Conservation (phyloP, 2,797 vertebrate species). For the Enteromius unitaeniatus region DNA sequence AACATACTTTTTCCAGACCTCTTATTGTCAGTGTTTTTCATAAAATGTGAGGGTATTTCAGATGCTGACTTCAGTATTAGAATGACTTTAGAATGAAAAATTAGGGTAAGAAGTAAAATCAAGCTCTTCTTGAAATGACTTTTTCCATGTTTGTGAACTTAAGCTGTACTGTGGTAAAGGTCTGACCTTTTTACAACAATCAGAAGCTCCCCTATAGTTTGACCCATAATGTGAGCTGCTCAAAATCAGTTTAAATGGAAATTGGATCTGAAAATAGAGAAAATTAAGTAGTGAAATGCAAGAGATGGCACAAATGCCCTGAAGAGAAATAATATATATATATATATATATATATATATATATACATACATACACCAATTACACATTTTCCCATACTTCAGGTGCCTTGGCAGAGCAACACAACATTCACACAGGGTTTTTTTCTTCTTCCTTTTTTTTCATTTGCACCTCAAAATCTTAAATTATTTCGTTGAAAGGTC, state of each 20-base stretch:
- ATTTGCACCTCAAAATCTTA: background rate
- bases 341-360: too few relatives aligned
- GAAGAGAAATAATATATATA: too few relatives aligned
- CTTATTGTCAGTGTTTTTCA: constrained; percentile 17
- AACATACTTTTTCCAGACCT: background rate
- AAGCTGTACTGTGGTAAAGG: constrained; percentile 13
- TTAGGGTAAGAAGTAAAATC: background rate
- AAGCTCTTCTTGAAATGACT: background rate
- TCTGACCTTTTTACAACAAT: background rate
- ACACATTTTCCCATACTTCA: background rate
- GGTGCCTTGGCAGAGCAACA: background rate
- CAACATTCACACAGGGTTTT: background rate
- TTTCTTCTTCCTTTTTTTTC: background rate
- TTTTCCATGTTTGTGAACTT: constrained; percentile 22
- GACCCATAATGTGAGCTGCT: background rate
- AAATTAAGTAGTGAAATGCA: background rate
- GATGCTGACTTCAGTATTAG: constrained; percentile 19
- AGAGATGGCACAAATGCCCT: background rate
- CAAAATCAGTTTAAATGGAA: background rate
- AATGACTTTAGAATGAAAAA: background rate
- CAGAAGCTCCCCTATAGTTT: background rate
- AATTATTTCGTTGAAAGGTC: background rate
- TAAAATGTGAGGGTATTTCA: background rate
- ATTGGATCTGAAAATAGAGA: background rate
- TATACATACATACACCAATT: background rate